These are phyloP conservation scores for Tinamus guttatus DNA, from an alignment of 2,113 vertebrate genomes.

Conservation along the genomic window DNA sequence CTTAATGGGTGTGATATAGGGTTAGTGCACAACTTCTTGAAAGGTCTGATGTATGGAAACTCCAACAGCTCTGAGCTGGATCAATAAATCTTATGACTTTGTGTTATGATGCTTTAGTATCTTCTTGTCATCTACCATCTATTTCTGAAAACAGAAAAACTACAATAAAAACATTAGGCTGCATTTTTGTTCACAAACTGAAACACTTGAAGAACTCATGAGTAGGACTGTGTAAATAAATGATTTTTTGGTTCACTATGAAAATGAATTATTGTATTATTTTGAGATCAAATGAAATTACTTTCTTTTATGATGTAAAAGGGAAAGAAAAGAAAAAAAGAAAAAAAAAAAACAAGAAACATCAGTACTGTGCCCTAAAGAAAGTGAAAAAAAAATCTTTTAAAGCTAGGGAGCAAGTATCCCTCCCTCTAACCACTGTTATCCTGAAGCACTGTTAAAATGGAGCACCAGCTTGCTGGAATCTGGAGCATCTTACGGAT, in stretches of 20 bases:
- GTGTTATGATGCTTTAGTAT: slow-evolving; percentile 60
- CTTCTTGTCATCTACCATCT: slow-evolving; percentile 58
- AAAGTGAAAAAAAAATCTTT: not conserved
- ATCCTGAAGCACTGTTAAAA: not conserved
- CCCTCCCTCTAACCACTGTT: not conserved
- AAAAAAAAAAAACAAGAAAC: not conserved
- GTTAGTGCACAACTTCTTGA: slow-evolving; percentile 52
- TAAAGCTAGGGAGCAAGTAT: not conserved
- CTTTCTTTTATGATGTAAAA: not conserved
- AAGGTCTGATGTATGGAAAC: slow-evolving; percentile 67
- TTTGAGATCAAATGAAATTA: not conserved
- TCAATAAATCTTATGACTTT: slow-evolving; percentile 74
- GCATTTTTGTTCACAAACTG: slow-evolving; percentile 43
- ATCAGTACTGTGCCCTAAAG: not conserved
- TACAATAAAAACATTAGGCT: not conserved
- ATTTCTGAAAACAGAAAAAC: slow-evolving; percentile 52
- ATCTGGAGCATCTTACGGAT: fast-evolving
- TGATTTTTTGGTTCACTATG: not conserved
- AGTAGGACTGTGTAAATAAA: not conserved
- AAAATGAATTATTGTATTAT: not conserved
- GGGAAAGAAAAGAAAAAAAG: not conserved
- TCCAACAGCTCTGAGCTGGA: slow-evolving; percentile 69
- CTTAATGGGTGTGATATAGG: slow-evolving; percentile 73
- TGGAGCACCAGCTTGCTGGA: not conserved
- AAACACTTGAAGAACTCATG: not conserved